A percentile compares a stretch with the other conserved stretches of the same genome.
Evolutionary conservation across 2,113 vertebrate genomes (phyloP).

Genomic region (Eleginops maclovinus): DNA sequence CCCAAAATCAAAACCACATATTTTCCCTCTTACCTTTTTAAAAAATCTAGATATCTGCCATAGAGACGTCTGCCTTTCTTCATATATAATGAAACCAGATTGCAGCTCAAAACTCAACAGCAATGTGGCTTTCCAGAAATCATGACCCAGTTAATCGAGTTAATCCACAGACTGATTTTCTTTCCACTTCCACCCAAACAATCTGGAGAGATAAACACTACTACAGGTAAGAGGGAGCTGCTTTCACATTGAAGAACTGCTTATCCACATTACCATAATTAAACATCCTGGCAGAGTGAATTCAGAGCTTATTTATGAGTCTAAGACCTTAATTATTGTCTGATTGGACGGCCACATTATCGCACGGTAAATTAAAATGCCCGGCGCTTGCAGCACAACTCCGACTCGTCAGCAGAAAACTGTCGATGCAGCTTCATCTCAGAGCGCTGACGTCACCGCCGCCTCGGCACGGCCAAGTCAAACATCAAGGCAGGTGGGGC

Average conservation of each 20-base stretch:
- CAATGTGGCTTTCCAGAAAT: too few species aligned
- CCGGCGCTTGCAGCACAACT: neutral
- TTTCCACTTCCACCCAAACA: too few species aligned
- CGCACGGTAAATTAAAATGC: conserved; percentile 22
- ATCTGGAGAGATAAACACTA: too few species aligned
- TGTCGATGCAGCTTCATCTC: conserved; percentile 32
- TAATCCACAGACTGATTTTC: too few species aligned
- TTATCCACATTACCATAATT: conserved; percentile 2
- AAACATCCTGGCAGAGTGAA: conserved; percentile 21
- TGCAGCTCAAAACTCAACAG: too few species aligned
- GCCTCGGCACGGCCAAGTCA: conserved; percentile 48
- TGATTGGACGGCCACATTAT: conserved; percentile 20
- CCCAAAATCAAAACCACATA: neutral
- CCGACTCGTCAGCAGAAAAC: conserved; percentile 25
- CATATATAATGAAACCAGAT: too few species aligned
- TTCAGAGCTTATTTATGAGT: conserved; percentile 22
- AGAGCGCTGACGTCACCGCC: conserved; percentile 21
- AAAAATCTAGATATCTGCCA: too few species aligned
- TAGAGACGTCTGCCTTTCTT: too few species aligned
- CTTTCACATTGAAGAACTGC: neutral
- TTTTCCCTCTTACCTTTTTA: too few species aligned
- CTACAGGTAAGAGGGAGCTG: too few species aligned
- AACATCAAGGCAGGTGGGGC: conserved; percentile 55
- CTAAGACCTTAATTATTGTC: conserved; percentile 30
- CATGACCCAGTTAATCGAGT: too few species aligned